Base-by-base conservation (phyloP, 1,140 invertebrate genomes). In the Nilaparvata lugens region DNA sequence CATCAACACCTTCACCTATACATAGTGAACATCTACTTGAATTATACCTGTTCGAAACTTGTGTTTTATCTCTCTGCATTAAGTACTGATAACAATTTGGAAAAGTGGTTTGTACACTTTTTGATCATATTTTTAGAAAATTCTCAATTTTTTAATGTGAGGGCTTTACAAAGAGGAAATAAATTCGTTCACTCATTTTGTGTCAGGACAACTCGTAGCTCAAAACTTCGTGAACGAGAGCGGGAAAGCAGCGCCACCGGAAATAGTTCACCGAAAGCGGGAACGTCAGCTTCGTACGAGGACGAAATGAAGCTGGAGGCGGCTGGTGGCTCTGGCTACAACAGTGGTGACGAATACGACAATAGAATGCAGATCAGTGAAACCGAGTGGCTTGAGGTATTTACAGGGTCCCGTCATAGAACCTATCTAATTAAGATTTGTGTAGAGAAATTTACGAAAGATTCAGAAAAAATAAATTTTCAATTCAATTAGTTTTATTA, bases 301-400 rank as follows among this genome's bases (percentile, higher is more conserved):
- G 19, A 72, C 69, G 71, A 73, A 16, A 24, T 48, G 14, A 24
- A 45, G 21, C 16, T 19, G 2, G 45, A 11, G 14, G 7, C 5
- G 14, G 31, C 14, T 16, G 13, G 43, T 67, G 53, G 68, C 63
- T 67, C 77, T 65, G 85, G 84, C 4, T 88, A 88, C 62, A 90
- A 90, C 66, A 88, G 86, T 66, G 87, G 83, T 24, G 87, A 90
- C 72, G 88, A 89, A 71, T 86, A 89, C 68, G 79, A 79, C 25
- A 75, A 74, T 43, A 78, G 82, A 35, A 77, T 76, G 61, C 73
- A 79, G 62, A 72, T 80, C 42, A 78, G 80, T 3, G 72, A 78
- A 40, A 75, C 80, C 40, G 81, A 86, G 65, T 85, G 83, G 81
- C 69, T 76, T 56, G 81, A 81, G 72, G 79, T 81, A 68, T 60